Conservation (phyloP, 2,888 invertebrate genomes). For the Philopedon plagiatum region DNA sequence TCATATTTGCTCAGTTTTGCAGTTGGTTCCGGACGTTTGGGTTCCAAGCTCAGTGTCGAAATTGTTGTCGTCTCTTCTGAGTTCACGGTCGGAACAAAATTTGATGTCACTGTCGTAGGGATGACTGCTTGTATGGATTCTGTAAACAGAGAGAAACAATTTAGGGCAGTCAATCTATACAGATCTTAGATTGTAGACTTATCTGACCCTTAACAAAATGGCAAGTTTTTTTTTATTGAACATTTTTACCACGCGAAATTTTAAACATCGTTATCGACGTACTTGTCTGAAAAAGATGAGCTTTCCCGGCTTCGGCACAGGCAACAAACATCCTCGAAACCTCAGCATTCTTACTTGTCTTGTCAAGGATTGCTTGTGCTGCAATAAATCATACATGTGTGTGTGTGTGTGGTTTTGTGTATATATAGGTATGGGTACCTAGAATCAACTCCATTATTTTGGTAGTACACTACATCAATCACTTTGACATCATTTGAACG, state of each 20-base stretch:
- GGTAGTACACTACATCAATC: slow-evolving; percentile 54
- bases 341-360: slow-evolving; percentile 27
- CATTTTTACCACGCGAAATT: not conserved
- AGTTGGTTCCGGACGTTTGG: slow-evolving; percentile 10
- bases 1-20: slow-evolving; percentile 12
- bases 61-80: slow-evolving; percentile 26
- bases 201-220: too few species aligned
- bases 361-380: slow-evolving; percentile 25
- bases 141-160: slow-evolving; percentile 15
- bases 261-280: slow-evolving; percentile 5
- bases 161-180: not conserved
- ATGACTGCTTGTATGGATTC: slow-evolving; percentile 36
- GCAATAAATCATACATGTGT: slow-evolving; percentile 32
- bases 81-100: slow-evolving; percentile 14
- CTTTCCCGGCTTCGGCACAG: not conserved
- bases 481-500: slow-evolving; percentile 49
- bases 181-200: too few species aligned
- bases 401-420: slow-evolving; percentile 22
- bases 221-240: not conserved
- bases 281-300: not conserved
- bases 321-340: slow-evolving; percentile 22
- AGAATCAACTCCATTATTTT: slow-evolving; percentile 54
- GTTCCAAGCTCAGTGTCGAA: not conserved
- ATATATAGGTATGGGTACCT: slow-evolving; percentile 29
- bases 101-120: slow-evolving; percentile 20